Base-by-base conservation (phyloP, 1,140 invertebrate genomes). In the Papilio polyxenes region DNA sequence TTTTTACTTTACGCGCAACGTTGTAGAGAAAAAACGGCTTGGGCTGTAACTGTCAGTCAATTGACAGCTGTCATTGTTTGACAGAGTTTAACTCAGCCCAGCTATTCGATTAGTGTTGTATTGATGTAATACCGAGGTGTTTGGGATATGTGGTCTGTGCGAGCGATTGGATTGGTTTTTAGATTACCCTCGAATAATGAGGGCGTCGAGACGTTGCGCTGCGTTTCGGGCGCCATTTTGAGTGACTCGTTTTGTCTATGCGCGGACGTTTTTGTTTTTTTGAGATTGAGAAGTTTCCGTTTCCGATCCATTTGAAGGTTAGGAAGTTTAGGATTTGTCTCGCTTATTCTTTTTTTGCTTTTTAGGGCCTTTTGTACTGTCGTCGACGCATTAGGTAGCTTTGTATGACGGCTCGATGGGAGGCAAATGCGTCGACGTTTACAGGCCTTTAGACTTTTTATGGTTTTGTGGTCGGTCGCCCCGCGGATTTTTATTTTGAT, bases 141-240 rank as follows among this genome's bases (percentile, higher is more conserved):
- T 89, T 92, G 92, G 92, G 92, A 92, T 92, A 91, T 93, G 88
- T 89, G 86, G 91, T 92, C 90, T 91, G 89, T 89, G 87, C 87
- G 89, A 89, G 87, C 88, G 86, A 82, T 85, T 83, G 9, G 40
- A 62, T 56, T 79, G 83, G 83, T 85, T 85, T 86, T 86, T 88
- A 85, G 83, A 83, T 86, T 85, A 82, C 85, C 82, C 82, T 83
- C 75, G 77, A 85, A 82, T 72, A 72, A 37, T 37, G 83, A 82
- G 82, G 80, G 62, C 51, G 79, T 82, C 83, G 17, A 65, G 79
- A 81, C 75, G 81, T 56, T 10, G 44, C 44, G 49, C 69, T 72
- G 56, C 81, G 69, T 81, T 59, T 77, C 44, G 48, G 74, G 69
- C 80, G 65, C 48, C 37, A 49, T 49, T 75, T 75, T 72, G 65